Base-by-base conservation (phyloP, 2,888 invertebrate species). In the Achlya flavicornis region DNA sequence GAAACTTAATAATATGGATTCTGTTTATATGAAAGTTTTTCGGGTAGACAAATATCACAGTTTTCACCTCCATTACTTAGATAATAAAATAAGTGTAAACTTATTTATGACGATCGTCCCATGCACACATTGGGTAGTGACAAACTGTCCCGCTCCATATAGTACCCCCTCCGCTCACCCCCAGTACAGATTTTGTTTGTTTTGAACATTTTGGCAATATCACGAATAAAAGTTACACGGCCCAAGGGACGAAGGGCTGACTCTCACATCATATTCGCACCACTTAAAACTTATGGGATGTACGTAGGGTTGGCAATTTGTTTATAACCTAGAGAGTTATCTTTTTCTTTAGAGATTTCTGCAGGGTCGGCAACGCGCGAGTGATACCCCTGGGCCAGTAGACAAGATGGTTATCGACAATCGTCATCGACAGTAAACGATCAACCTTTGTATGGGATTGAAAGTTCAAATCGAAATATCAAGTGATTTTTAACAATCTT, bases 171-270 rank as follows among this genome's bases (percentile, higher is more conserved):
- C 43, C n/a, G 7, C 46, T n/a, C n/a, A n/a, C n/a, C 5, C 5
- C 7, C 10, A 43, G 26, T 41, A 70, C 64, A 63, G 58, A 69
- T 72, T 63, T 63, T 32, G 57, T 61, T 35, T 62, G 65, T 63
- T 61, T 26, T 41, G 14, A 43, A 46, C 58, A 60, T 58, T 16
- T 26, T 58, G 62, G 61, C 62, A 63, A 73, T 68, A 66, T 64
- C 63, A 68, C 66, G 65, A 65, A 66, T 63, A 65, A 65, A 76
- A 76, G 68, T 75, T 74, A 74, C 69, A 38, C 66, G 62, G 63
- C 64, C 60, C 64, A 11, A 16, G 72, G 68, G 74, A 69, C 62
- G 11, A n/a, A 41, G 41, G 60, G 60, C 19, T 16, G 41, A 41
- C 12, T 26, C 60, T 19, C 60, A 43, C 60, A 60, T 60, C 60